Conservation (phyloP, 2,113 vertebrate genomes). For the Mirza zaza region DNA sequence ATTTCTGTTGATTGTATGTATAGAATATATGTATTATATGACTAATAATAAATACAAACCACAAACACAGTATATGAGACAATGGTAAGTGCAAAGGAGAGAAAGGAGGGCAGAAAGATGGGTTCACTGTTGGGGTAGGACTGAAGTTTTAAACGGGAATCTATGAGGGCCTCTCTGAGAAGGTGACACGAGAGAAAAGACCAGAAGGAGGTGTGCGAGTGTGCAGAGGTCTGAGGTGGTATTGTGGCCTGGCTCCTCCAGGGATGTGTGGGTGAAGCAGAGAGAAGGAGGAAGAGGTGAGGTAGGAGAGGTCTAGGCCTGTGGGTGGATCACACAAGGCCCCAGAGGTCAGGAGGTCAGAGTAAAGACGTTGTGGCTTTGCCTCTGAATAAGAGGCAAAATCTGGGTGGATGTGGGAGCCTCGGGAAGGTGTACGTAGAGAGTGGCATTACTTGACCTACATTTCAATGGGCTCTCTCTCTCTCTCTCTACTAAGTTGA, state of each 20-base stretch:
- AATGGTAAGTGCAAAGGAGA: not conserved
- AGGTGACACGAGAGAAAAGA: not conserved
- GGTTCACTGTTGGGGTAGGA: not conserved
- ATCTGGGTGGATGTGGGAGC: not conserved
- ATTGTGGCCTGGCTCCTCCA: not conserved
- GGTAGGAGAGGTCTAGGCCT: not conserved
- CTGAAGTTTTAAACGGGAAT: not conserved
- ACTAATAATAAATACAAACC: not conserved
- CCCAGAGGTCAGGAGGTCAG: too few relatives aligned
- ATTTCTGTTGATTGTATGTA: too few relatives aligned
- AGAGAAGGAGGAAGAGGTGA: not conserved
- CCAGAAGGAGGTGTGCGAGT: not conserved
- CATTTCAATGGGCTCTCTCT: not conserved
- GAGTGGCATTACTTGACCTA: not conserved
- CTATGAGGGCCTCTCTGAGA: not conserved
- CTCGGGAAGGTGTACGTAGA: not conserved
- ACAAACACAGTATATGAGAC: not conserved
- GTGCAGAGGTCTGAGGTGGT: not conserved
- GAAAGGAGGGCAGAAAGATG: not conserved
- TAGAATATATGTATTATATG: too few relatives aligned
- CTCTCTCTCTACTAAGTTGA: not conserved
- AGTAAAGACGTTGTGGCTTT: not conserved
- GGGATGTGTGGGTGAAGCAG: not conserved
- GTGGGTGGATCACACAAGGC: not conserved
- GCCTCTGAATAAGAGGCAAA: not conserved